These are phyloP conservation scores for Endotricha flammealis DNA, from an alignment of 2,888 invertebrate species.

Conservation along the genomic window DNA sequence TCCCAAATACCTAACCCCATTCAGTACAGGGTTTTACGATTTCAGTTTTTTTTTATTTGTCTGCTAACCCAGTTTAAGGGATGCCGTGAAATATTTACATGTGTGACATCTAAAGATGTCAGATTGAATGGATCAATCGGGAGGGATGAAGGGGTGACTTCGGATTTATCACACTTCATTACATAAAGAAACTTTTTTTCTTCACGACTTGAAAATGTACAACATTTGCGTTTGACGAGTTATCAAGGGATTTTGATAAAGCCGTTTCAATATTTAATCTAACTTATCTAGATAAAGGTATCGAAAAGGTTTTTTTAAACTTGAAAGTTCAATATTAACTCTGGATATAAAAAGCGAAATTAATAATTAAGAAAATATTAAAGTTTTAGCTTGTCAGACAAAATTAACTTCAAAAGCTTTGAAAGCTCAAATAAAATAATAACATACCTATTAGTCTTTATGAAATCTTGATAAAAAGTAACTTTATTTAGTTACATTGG, in stretches of 20 bases:
- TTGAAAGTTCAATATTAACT: neutral
- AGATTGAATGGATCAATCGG: constrained; percentile 10
- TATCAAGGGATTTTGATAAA: neutral
- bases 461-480: too few relatives aligned
- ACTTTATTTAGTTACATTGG: too few relatives aligned
- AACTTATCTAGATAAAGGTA: too few relatives aligned
- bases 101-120: constrained; percentile 11
- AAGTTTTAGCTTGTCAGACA: too few relatives aligned
- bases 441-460: too few relatives aligned
- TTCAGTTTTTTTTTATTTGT: constrained; percentile 15
- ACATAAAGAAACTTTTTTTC: constrained; percentile 3
- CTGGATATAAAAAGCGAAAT: too few relatives aligned
- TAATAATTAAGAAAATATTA: too few relatives aligned
- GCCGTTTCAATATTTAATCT: neutral
- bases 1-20: neutral
- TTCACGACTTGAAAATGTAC: neutral
- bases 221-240: neutral
- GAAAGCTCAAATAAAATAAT: too few relatives aligned
- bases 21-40: constrained; percentile 13
- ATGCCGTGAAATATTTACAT: constrained; percentile 14
- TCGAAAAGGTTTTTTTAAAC: neutral
- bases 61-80: constrained; percentile 13
- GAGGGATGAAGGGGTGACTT: neutral
- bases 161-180: constrained; percentile 3
- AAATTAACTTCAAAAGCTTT: too few relatives aligned